Percentiles rank a stretch among this genome's conserved stretches.
Evolutionary conservation across 2,113 vertebrate genomes (phyloP).

Genomic region (Upupa epops): DNA sequence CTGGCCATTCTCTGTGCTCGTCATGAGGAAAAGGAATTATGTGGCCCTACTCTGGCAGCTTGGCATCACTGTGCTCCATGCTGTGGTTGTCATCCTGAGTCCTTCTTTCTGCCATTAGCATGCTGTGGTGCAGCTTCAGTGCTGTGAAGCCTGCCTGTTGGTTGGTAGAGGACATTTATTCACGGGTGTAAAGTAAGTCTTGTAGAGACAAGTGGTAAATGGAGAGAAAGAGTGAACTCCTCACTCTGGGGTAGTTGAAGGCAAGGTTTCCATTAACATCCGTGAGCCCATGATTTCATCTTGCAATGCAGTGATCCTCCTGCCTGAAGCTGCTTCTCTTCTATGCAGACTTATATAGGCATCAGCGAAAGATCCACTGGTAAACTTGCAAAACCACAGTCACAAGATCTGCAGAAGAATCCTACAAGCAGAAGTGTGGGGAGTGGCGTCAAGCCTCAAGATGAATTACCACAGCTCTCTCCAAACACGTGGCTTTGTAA

Average conservation of each 20-base stretch:
- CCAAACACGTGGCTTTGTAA: neutral
- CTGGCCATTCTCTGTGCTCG: slow-evolving; percentile 24
- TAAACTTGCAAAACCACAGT: neutral
- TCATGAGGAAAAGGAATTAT: neutral
- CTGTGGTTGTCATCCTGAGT: neutral
- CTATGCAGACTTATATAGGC: neutral
- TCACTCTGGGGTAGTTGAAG: neutral
- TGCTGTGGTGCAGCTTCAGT: neutral
- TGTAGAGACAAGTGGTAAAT: slow-evolving; percentile 6
- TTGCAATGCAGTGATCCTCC: neutral
- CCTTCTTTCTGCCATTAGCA: neutral
- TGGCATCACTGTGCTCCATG: accelerated
- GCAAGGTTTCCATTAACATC: neutral
- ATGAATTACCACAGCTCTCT: neutral
- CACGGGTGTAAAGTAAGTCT: neutral
- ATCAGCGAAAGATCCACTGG: neutral
- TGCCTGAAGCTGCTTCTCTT: neutral
- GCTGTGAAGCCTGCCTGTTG: neutral
- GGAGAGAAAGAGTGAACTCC: neutral
- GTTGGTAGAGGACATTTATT: slow-evolving; percentile 6
- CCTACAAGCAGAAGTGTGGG: neutral
- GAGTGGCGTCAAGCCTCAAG: neutral
- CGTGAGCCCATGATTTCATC: neutral
- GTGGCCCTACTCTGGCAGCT: neutral
- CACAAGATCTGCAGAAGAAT: neutral